Conservation (phyloP, 2,888 invertebrate genomes). For the Cyaniris semiargus region DNA sequence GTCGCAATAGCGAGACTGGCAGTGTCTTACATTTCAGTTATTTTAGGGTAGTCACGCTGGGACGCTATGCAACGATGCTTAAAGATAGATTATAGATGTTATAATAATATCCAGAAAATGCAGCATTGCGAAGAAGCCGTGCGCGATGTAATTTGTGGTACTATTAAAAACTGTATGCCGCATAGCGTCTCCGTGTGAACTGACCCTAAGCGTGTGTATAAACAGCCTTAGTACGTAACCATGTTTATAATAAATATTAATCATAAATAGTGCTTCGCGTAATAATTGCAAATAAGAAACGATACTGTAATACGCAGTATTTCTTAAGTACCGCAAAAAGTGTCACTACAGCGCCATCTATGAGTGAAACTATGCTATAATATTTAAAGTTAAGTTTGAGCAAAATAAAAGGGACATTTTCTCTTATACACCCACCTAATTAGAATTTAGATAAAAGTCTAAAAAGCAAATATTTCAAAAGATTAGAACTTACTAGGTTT, state of each 20-base stretch:
- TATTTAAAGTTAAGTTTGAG: neutral
- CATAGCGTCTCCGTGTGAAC: neutral
- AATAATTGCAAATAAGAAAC: neutral
- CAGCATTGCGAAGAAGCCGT: neutral
- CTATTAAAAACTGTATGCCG: neutral
- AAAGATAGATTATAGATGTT: neutral
- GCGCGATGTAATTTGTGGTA: too few species aligned
- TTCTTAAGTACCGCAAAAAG: neutral
- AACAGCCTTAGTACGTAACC: neutral
- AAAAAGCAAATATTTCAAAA: neutral
- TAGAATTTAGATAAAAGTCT: too few species aligned
- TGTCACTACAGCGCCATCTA: neutral
- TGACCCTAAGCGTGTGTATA: too few species aligned
- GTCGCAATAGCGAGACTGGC: neutral
- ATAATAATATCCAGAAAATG: neutral
- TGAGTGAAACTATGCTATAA: neutral
- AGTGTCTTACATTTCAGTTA: neutral
- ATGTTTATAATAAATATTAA: neutral
- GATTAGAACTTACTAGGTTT: neutral
- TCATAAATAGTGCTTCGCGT: neutral
- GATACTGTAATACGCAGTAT: neutral
- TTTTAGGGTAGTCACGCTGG: neutral
- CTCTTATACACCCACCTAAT: neutral
- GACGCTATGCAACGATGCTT: neutral
- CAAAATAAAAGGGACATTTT: neutral